A percentile compares a stretch with the other conserved stretches of the same genome.
Evolutionary conservation across 2,797 vertebrate species (phyloP).

Genomic region (Mormyrops boulengeri): DNA sequence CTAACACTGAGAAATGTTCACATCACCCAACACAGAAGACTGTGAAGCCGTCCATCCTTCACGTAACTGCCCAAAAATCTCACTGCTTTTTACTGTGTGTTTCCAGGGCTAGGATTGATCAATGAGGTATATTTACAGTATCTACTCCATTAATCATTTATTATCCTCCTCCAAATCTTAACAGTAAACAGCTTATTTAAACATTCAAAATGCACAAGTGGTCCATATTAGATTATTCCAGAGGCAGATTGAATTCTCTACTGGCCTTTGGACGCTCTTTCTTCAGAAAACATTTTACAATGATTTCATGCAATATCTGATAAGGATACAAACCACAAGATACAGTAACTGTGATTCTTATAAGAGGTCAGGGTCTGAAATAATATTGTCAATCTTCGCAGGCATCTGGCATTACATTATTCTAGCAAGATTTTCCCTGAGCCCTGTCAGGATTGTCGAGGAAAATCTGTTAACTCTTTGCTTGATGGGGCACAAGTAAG

Average conservation of each 20-base stretch:
- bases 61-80: neutral
- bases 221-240: neutral
- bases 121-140: neutral
- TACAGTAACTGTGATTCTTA: neutral
- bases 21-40: neutral
- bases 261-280: neutral
- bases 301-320: neutral
- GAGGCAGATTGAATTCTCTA: neutral
- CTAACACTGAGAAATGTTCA: neutral
- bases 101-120: neutral
- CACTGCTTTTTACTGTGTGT: neutral
- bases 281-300: neutral
- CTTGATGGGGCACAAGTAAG: neutral
- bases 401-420: neutral
- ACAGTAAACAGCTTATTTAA: neutral
- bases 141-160: slow-evolving; percentile 16
- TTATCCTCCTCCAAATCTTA: neutral
- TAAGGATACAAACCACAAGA: neutral
- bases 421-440: neutral
- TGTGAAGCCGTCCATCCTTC: neutral
- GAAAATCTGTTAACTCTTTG: neutral
- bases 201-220: neutral
- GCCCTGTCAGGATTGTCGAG: neutral
- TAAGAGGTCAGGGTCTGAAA: neutral
- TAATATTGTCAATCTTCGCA: neutral